phyloP scores from a whole-genome alignment of 2,797 vertebrate genomes.

The Gallirallus australis region DNA sequence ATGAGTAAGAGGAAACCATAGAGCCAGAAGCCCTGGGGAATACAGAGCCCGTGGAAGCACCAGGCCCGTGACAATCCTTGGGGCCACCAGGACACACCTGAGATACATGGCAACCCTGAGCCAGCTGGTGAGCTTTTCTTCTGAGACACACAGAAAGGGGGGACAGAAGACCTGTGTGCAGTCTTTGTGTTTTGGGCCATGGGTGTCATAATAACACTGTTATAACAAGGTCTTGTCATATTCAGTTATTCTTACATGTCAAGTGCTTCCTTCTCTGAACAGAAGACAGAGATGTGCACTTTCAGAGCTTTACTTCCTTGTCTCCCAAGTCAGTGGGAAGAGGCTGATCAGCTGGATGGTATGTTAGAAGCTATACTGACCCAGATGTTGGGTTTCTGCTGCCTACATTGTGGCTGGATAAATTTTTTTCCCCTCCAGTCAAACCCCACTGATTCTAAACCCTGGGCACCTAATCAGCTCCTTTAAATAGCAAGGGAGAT shows the following conservation, averaged over 20 bases:
- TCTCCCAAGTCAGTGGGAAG: slow-evolving; percentile 23
- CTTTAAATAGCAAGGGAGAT: not conserved
- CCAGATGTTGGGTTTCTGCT: not conserved
- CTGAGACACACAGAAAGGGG: not conserved
- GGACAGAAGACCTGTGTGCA: not conserved
- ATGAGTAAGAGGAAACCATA: not conserved
- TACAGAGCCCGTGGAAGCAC: not conserved
- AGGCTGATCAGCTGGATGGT: not conserved
- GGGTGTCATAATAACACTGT: not conserved
- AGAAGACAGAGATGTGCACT: not conserved
- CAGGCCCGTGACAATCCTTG: not conserved
- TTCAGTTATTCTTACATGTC: not conserved
- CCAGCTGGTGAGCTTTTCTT: not conserved
- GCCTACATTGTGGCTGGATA: not conserved
- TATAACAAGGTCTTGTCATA: not conserved
- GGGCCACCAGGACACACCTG: not conserved
- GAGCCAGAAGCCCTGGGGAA: not conserved
- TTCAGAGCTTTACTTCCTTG: not conserved
- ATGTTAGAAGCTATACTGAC: not conserved
- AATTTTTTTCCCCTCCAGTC: not conserved
- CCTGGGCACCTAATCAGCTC: not conserved
- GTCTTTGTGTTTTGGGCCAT: not conserved
- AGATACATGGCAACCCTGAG: not conserved
- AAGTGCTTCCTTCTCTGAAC: slow-evolving; percentile 17
- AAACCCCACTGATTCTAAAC: slow-evolving; percentile 17